Percentiles rank a stretch among this genome's conserved stretches.
Conservation (phyloP, 2,113 vertebrate species). For the Camelus dromedarius region DNA sequence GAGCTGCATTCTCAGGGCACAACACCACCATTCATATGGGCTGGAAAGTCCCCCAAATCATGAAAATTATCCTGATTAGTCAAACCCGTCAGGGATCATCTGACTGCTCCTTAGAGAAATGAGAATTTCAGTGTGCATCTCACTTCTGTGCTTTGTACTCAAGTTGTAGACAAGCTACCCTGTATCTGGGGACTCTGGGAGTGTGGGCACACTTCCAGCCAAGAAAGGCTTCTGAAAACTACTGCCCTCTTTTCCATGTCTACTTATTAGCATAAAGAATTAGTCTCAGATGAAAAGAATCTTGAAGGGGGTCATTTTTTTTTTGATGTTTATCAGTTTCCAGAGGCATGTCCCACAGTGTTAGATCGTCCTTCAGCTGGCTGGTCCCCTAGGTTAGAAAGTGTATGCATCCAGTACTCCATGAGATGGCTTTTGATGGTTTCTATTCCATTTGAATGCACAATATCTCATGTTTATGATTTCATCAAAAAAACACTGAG, state of each 20-base stretch:
- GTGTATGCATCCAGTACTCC: accelerated
- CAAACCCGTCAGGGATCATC: constrained; percentile 66
- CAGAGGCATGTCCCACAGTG: neutral
- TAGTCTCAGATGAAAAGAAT: neutral
- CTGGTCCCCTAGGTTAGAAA: neutral
- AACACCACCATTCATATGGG: constrained; percentile 65
- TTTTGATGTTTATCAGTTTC: neutral
- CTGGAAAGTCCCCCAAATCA: constrained; percentile 78
- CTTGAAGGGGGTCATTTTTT: neutral
- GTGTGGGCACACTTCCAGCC: neutral
- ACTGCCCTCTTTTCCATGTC: neutral
- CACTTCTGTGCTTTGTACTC: neutral
- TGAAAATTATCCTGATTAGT: constrained; percentile 75
- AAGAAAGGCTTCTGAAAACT: constrained; percentile 55
- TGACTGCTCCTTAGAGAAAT: constrained; percentile 54
- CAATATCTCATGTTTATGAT: neutral
- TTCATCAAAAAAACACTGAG: neutral
- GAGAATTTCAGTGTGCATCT: constrained; percentile 59
- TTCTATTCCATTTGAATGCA: neutral
- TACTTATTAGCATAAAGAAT: neutral
- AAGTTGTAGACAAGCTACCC: neutral
- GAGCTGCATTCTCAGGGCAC: constrained; percentile 63
- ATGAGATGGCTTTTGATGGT: neutral
- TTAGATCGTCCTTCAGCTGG: neutral
- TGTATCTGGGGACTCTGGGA: neutral